Evolutionary conservation across 2,113 vertebrate species (phyloP).

Genomic region (Sakesphorus luctuosus): DNA sequence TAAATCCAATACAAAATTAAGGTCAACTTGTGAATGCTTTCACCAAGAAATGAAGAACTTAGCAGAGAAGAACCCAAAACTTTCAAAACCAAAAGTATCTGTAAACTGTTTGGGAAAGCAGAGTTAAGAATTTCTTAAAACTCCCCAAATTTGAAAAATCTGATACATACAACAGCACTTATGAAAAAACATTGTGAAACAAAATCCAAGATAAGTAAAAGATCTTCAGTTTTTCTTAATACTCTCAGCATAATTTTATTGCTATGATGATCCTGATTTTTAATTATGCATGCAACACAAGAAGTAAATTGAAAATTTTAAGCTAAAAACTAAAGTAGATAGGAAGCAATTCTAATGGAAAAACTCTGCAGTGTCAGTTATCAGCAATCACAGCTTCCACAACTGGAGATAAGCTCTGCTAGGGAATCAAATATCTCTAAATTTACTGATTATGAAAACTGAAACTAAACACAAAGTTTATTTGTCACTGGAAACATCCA

Average conservation of each 20-base stretch:
- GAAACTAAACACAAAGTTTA: background rate
- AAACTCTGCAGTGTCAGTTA: background rate
- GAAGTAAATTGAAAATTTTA: background rate
- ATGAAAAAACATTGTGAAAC: background rate
- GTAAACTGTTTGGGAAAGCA: background rate
- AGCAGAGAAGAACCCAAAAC: background rate
- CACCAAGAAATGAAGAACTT: background rate
- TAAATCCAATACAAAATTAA: background rate
- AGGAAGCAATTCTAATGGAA: background rate
- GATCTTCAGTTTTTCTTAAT: background rate
- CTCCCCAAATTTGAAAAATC: background rate
- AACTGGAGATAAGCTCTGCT: background rate
- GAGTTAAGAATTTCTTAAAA: background rate
- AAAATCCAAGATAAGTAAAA: background rate
- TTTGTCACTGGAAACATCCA: background rate
- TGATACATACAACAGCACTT: background rate
- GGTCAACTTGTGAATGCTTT: background rate
- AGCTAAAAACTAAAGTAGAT: background rate
- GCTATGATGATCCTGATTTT: background rate
- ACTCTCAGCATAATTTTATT: background rate
- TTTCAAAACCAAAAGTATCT: background rate
- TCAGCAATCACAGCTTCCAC: background rate
- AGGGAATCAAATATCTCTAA: background rate
- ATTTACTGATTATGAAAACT: background rate
- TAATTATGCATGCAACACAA: background rate